Evolutionary conservation across 2,797 vertebrate species (phyloP), one percentile per base, ranked within the genome.

Genomic region (Lateolabrax maculatus): DNA sequence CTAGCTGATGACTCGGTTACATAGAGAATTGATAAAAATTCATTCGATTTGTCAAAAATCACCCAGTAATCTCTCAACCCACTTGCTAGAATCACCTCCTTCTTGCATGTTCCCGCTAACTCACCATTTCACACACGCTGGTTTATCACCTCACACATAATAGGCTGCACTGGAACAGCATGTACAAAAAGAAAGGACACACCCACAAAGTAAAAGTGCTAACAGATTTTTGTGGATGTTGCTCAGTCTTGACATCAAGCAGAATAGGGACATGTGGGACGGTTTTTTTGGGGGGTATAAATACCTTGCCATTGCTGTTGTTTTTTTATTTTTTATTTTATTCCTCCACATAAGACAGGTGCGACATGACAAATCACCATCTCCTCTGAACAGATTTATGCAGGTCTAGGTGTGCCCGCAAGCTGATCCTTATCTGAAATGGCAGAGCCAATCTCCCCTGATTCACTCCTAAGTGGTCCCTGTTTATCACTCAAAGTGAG

Each of bases 401-500:
- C 92, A 89, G 89, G 92, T 86, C 90, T 91, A 90, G 90, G 91
- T 95, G 90, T 90, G 92, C 93, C 89, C 78, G 81, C 85, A 37
- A 92, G 92, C 89, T 91, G 91, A 95, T 94, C 87, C 88, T 92
- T 91, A 94, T 94, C 94, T 90, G 85, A 90, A 92, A 91, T 88
- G 90, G 90, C 87, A 90, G 89, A 91, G 87, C 88, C 91, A 90
- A 92, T 94, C 92, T 95, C 89, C 84, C 84, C 89, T 91, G 91
- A 94, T 94, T 90, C 91, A 87, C 87, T 93, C 90, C 91, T 93
- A 93, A 94, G 93, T 92, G 92, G 89, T 90, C 87, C 86, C 88
- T 93, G 92, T 94, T 94, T 94, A 92, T 94, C 93, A 93, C 91
- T 94, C 91, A 90, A 84, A 92, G 88, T 83, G 86, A 84, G 89